phyloP scores from a whole-genome alignment of 2,113 vertebrate species.

The Aptenodytes forsteri region DNA sequence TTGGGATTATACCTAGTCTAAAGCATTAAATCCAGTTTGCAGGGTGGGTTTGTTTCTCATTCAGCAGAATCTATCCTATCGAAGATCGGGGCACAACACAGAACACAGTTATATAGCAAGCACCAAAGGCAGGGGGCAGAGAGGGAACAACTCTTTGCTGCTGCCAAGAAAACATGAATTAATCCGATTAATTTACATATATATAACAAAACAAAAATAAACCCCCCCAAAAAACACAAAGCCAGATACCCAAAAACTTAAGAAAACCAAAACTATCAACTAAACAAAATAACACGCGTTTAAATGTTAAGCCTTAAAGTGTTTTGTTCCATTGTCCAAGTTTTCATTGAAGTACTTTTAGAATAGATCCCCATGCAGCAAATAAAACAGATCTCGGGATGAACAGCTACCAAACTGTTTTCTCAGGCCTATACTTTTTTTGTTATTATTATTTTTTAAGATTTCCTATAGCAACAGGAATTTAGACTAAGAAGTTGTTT shows the following conservation, averaged over 20 bases:
- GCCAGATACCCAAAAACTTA: not conserved
- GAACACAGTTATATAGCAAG: not conserved
- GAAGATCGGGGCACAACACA: rapidly evolving
- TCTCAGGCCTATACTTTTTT: not conserved
- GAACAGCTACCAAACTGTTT: not conserved
- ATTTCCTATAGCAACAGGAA: not conserved
- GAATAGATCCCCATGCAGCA: not conserved
- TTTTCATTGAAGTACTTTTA: not conserved
- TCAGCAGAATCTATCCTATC: not conserved
- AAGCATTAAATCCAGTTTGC: not conserved
- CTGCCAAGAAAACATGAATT: not conserved
- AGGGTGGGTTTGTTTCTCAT: not conserved
- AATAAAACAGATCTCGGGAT: not conserved
- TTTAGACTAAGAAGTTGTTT: not conserved
- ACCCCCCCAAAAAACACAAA: not conserved
- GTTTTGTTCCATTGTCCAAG: not conserved
- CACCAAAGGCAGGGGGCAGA: not conserved
- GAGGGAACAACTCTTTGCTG: not conserved
- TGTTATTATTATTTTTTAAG: too few species aligned
- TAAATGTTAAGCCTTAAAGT: not conserved
- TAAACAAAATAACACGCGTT: not conserved
- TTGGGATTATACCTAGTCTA: not conserved
- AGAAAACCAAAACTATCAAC: not conserved
- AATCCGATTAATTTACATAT: not conserved
- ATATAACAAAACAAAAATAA: not conserved